Conservation (phyloP, 2,113 vertebrate genomes). For the Progne subis region DNA sequence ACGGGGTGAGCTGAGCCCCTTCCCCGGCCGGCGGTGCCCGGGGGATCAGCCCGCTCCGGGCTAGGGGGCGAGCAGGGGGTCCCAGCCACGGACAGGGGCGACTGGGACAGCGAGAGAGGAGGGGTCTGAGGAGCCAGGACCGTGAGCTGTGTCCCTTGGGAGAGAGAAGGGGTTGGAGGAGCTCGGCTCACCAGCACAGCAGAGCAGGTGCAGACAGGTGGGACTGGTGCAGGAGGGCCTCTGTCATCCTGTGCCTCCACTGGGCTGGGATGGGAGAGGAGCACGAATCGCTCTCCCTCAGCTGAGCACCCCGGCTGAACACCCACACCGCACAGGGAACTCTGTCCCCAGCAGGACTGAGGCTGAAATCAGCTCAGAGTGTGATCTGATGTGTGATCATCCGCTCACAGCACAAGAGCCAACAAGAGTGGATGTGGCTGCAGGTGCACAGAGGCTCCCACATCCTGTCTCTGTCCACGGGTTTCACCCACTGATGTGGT, state of each 20-base stretch:
- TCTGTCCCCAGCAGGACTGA: neutral
- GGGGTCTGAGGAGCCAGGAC: accelerated
- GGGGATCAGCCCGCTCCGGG: neutral
- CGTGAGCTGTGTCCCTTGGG: too few relatives aligned
- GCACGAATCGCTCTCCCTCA: accelerated
- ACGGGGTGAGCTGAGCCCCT: neutral
- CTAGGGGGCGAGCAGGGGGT: neutral
- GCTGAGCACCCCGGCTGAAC: accelerated
- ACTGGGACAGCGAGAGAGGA: neutral
- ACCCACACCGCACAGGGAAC: accelerated
- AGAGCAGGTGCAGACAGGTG: too few relatives aligned
- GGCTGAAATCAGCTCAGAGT: accelerated
- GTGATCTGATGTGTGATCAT: neutral
- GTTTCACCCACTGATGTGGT: accelerated
- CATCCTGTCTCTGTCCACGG: neutral
- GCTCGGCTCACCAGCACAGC: accelerated
- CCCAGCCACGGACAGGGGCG: accelerated
- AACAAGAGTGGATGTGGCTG: accelerated
- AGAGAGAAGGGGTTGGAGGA: accelerated
- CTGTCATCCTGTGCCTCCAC: accelerated
- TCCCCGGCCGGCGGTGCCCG: neutral
- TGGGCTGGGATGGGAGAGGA: neutral
- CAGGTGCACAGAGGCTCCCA: neutral
- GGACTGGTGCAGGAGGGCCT: neutral
- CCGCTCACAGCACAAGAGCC: neutral